A percentile compares a stretch with the other conserved stretches of the same genome.
phyloP scores from a whole-genome alignment of 1,140 invertebrate species.

The Aphaenogaster ashmeadi region DNA sequence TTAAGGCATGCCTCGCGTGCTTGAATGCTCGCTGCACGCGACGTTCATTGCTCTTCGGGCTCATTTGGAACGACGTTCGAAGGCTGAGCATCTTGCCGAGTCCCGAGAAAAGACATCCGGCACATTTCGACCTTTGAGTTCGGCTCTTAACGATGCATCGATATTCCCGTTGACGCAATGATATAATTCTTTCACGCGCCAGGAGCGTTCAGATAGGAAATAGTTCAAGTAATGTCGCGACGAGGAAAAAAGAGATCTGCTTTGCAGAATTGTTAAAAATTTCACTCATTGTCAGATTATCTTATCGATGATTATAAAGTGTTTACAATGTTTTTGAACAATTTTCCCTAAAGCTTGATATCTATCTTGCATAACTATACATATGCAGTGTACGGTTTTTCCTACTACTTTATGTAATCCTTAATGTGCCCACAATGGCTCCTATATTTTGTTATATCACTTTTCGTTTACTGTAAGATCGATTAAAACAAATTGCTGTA shows the following conservation, averaged over 20 bases:
- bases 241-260: neutral
- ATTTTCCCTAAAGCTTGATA: neutral
- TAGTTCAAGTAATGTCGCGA: neutral
- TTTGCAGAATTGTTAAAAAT: neutral
- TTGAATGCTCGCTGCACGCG: constrained; percentile 60
- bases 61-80: constrained; percentile 46
- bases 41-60: constrained; percentile 65
- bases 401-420: neutral
- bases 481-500: constrained; percentile 11
- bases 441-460: neutral
- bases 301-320: neutral
- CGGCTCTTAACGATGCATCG: constrained; percentile 48
- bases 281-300: neutral
- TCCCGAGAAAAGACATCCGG: constrained; percentile 42
- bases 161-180: constrained; percentile 17
- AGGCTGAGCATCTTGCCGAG: constrained; percentile 4
- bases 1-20: constrained; percentile 62
- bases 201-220: neutral
- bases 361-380: neutral
- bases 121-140: constrained; percentile 41
- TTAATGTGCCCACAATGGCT: neutral
- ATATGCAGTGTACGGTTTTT: neutral
- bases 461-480: neutral
- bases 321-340: neutral
- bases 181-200: constrained; percentile 8